phyloP scores from a whole-genome alignment of 2,888 invertebrate species.

The Perithous albicinctus region DNA sequence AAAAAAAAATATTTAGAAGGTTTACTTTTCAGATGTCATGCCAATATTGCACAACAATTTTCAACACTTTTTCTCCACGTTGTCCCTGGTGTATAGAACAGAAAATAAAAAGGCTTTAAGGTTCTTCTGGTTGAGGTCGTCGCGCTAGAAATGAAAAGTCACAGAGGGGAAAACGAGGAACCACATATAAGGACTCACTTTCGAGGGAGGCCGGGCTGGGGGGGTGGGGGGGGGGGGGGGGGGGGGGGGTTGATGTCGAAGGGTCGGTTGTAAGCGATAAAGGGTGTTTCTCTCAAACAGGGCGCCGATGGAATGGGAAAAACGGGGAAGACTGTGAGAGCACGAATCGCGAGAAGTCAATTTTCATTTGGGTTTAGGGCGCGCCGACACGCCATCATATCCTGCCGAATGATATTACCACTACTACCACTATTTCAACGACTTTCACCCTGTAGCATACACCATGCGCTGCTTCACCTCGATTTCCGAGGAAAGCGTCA shows the following conservation, averaged over 20 bases:
- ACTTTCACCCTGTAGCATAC: slow-evolving; percentile 42
- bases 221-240: no score
- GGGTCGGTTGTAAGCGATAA: slow-evolving; percentile 36
- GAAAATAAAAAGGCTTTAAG: neutral
- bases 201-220: no score
- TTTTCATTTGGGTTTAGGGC: slow-evolving; percentile 79
- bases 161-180: neutral
- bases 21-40: no score
- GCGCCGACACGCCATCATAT: slow-evolving; percentile 78
- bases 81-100: no score
- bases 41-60: no score
- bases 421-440: slow-evolving; percentile 43
- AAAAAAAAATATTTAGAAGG: no score
- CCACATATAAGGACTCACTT: neutral
- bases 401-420: slow-evolving; percentile 76
- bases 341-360: slow-evolving; percentile 74
- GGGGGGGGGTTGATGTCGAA: slow-evolving; percentile 14
- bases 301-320: slow-evolving; percentile 25
- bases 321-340: slow-evolving; percentile 38
- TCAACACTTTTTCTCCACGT: no score
- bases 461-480: slow-evolving; percentile 55
- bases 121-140: neutral
- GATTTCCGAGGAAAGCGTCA: slow-evolving; percentile 60
- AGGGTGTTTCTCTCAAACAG: slow-evolving; percentile 22
- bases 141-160: neutral